phyloP scores from a whole-genome alignment of 2,888 invertebrate genomes.

The Halictus quadricinctus region DNA sequence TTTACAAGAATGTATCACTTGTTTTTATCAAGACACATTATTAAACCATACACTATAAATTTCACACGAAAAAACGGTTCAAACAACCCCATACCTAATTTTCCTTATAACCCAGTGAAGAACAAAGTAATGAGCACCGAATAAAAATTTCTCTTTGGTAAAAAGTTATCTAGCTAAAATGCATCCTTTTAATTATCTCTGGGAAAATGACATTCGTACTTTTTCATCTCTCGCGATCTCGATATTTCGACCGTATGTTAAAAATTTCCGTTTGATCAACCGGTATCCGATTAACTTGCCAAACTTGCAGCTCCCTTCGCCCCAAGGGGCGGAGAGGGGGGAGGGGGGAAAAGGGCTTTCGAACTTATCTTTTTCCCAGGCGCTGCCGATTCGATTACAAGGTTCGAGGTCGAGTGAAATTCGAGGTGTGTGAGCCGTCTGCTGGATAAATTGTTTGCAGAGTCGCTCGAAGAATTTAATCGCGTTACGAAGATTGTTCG shows the following conservation, averaged over 20 bases:
- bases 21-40: too few relatives aligned
- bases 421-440: not conserved
- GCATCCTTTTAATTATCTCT: not conserved
- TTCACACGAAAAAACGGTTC: too few relatives aligned
- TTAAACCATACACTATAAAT: too few relatives aligned
- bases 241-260: not conserved
- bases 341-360: not conserved
- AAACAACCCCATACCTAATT: not conserved
- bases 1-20: too few relatives aligned
- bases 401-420: not conserved
- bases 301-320: not conserved
- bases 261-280: not conserved
- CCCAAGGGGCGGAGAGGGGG: not conserved
- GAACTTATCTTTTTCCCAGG: not conserved
- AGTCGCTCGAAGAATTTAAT: slow-evolving; percentile 21
- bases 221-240: not conserved
- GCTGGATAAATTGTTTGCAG: not conserved
- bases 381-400: not conserved
- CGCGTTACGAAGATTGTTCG: slow-evolving; percentile 1
- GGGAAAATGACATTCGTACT: not conserved
- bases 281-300: not conserved
- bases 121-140: not conserved
- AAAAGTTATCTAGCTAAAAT: not conserved
- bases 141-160: not conserved
- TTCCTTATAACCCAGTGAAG: not conserved